Evolutionary conservation across 2,888 invertebrate genomes (phyloP), one percentile per base, ranked within the genome.

Genomic region (Diploptera punctata): DNA sequence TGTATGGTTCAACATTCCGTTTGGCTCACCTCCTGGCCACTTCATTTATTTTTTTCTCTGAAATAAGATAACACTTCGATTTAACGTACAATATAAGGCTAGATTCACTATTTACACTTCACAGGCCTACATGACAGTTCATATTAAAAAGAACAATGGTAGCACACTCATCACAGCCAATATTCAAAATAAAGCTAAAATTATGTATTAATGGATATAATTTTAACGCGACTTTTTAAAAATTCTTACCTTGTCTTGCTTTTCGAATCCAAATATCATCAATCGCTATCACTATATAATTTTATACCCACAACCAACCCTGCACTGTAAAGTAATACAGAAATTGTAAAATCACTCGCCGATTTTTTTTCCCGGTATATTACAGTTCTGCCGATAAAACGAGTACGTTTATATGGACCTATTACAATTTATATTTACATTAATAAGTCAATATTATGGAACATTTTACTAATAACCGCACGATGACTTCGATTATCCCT

Each of bases 1-100:
- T 54, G 73, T 76, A 72, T 79, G 78, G 73, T 78, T 77, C 75
- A 79, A 76, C 79, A 79, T 79, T 76, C 78, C 79, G 76, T 76
- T 77, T 68, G 77, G 49, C 62, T 78, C 77, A 67, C 77, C 78
- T 75, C 77, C 78, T 74, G 78, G 75, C 79, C 79, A 79, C 79
- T 79, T 79, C 79, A 79, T 79, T 78, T 77, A 78, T 77, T 77
- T 67, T 24, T 33, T 44, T n/a, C 69, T 70, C 68, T 69, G 67
- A 33, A 75, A 54, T 38, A 70, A 61, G 44, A 69, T 29, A 29
- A 60, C 0, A 16, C 19, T 13, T 16, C 16, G 21, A 21, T 21
- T 26, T 54, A 21, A 21, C 16, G 16, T 16, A 24, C 21, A 7
- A 26, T 26, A 21, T 9, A 13, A 13, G 16, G 2, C 13, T 21